A percentile compares a stretch with the other conserved stretches of the same genome.
These are phyloP conservation scores for Selene dorsalis DNA, from an alignment of 2,797 vertebrate genomes.

Conservation along the genomic window DNA sequence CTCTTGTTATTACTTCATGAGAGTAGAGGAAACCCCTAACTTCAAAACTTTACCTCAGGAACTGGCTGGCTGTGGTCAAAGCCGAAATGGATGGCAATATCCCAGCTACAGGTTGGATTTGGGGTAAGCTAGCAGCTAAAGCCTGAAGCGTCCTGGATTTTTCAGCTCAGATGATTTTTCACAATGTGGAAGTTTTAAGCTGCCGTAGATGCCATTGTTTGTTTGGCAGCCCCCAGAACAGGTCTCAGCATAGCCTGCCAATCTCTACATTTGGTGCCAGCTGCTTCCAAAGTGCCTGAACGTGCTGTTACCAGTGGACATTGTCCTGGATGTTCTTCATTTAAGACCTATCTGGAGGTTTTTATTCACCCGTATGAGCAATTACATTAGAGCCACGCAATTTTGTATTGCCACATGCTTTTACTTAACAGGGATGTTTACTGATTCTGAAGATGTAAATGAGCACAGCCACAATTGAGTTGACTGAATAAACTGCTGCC, in stretches of 20 bases:
- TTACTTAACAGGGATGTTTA: neutral
- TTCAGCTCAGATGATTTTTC: conserved; percentile 32
- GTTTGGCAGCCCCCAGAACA: neutral
- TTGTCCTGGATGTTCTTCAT: neutral
- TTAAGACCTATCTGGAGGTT: conserved; percentile 3
- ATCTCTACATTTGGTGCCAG: neutral
- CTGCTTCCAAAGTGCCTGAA: conserved; percentile 21
- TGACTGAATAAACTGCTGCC: neutral
- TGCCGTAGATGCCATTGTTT: neutral
- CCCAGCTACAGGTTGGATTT: conserved; percentile 14
- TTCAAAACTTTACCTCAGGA: neutral
- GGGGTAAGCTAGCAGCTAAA: conserved; percentile 3
- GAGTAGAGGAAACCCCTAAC: neutral
- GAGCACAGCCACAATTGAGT: neutral
- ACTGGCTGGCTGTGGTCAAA: neutral
- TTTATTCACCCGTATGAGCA: neutral
- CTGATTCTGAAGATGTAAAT: neutral
- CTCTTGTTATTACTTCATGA: neutral
- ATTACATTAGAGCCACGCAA: neutral
- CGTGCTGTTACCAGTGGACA: neutral
- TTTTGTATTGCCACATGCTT: conserved; percentile 1
- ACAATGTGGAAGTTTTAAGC: conserved; percentile 33
- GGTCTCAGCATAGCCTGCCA: conserved; percentile 10
- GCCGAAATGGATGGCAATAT: neutral
- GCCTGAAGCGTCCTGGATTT: conserved; percentile 27